A percentile compares a stretch with the other conserved stretches of the same genome.
Conservation (phyloP, 2,797 vertebrate species). For the Lacerta viridis region DNA sequence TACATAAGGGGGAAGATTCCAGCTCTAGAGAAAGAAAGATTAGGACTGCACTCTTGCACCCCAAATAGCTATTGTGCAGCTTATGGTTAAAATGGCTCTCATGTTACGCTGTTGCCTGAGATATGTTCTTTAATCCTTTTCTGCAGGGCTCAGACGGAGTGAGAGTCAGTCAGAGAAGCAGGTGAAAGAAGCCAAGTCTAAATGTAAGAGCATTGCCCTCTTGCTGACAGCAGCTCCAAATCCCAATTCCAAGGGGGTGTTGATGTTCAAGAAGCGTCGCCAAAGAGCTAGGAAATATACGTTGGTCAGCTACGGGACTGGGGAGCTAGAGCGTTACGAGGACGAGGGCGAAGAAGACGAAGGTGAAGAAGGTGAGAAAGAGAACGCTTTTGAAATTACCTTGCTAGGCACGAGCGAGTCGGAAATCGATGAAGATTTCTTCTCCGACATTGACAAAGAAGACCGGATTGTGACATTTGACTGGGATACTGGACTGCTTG, state of each 20-base stretch:
- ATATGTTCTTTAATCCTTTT: conserved; percentile 39
- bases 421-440: conserved; percentile 88
- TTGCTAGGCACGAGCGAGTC: conserved; percentile 86
- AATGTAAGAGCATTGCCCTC: conserved; percentile 98
- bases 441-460: conserved; percentile 82
- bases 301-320: conserved; percentile 98
- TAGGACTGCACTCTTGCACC: background rate
- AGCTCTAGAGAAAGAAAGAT: conserved; percentile 15
- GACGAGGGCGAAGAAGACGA: conserved; percentile 83
- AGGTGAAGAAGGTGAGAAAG: conserved; percentile 81
- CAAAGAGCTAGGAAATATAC: conserved; percentile 96
- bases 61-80: conserved; percentile 20
- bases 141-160: conserved; percentile 91
- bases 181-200: conserved; percentile 97
- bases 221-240: conserved; percentile 93
- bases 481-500: conserved; percentile 91
- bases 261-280: conserved; percentile 98
- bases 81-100: conserved; percentile 5
- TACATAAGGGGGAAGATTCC: background rate
- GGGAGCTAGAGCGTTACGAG: conserved; percentile 87
- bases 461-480: conserved; percentile 87
- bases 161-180: conserved; percentile 98
- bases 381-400: conserved; percentile 85
- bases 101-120: background rate
- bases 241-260: conserved; percentile 96